A percentile compares a stretch with the other conserved stretches of the same genome.
phyloP scores from a whole-genome alignment of 2,888 invertebrate species.

The Drosophila flavopinicola region DNA sequence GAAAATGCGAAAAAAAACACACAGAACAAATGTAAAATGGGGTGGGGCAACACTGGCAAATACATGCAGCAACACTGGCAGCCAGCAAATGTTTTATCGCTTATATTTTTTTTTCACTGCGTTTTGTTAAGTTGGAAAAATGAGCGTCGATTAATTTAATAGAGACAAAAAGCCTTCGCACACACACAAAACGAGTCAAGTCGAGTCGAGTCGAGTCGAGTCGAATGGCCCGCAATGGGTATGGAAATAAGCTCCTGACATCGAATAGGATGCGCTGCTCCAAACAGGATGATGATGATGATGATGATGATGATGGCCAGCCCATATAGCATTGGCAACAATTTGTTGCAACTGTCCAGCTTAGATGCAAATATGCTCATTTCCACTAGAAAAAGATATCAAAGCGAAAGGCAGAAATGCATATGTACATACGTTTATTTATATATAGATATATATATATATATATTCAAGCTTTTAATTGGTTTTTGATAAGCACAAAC shows the following conservation, averaged over 20 bases:
- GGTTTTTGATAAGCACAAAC: no score
- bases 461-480: no score
- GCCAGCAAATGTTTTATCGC: conserved; percentile 76
- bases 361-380: background rate
- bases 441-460: no score
- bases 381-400: background rate
- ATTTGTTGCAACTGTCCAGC: conserved; percentile 3
- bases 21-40: conserved; percentile 64
- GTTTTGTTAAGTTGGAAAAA: conserved; percentile 83
- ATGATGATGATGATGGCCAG: no score
- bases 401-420: no score
- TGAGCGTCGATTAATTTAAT: conserved; percentile 82
- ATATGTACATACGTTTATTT: no score
- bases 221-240: conserved; percentile 30
- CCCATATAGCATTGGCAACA: background rate
- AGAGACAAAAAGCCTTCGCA: conserved; percentile 81
- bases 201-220: conserved; percentile 7
- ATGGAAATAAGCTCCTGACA: conserved; percentile 35
- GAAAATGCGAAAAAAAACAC: conserved; percentile 27
- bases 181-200: conserved; percentile 43
- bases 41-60: conserved; percentile 39
- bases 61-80: conserved; percentile 45
- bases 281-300: conserved; percentile 2
- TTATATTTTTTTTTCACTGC: conserved; percentile 68
- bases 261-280: conserved; percentile 17